These are phyloP conservation scores for Sebastes hubbsi DNA, from an alignment of 2,797 vertebrate species.

Conservation along the genomic window DNA sequence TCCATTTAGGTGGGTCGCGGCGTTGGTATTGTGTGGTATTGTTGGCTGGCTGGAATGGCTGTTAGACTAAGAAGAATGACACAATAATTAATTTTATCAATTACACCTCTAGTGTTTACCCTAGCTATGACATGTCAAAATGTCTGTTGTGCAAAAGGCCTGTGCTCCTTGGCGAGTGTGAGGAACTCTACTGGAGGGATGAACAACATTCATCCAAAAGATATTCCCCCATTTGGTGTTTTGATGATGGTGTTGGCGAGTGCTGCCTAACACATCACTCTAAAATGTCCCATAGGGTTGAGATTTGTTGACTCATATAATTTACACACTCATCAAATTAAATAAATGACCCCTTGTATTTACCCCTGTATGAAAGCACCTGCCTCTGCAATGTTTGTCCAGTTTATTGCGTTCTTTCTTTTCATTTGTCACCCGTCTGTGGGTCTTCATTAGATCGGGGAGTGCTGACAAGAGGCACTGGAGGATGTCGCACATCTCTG, in stretches of 20 bases:
- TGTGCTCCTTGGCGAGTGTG: too few relatives aligned
- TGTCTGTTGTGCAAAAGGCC: fast-evolving
- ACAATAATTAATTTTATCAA: too few relatives aligned
- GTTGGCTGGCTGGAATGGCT: too few relatives aligned
- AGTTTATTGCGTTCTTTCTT: not conserved
- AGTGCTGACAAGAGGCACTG: not conserved
- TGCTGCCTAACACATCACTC: too few relatives aligned
- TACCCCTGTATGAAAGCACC: not conserved
- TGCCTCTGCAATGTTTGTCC: not conserved
- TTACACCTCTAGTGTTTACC: too few relatives aligned
- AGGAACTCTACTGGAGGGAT: too few relatives aligned
- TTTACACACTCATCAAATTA: not conserved
- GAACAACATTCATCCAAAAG: too few relatives aligned
- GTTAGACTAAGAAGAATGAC: fast-evolving
- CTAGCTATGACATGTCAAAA: too few relatives aligned
- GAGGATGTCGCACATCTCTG: not conserved
- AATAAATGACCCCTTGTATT: not conserved
- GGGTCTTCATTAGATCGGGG: not conserved
- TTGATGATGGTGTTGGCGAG: too few relatives aligned
- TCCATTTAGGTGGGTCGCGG: too few relatives aligned
- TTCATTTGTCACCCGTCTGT: not conserved
- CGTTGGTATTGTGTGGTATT: too few relatives aligned
- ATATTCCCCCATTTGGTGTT: too few relatives aligned
- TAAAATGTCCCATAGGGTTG: not conserved
- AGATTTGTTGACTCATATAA: not conserved